Conservation (phyloP, 1,140 invertebrate species). For the Drosophila sulfurigaster region DNA sequence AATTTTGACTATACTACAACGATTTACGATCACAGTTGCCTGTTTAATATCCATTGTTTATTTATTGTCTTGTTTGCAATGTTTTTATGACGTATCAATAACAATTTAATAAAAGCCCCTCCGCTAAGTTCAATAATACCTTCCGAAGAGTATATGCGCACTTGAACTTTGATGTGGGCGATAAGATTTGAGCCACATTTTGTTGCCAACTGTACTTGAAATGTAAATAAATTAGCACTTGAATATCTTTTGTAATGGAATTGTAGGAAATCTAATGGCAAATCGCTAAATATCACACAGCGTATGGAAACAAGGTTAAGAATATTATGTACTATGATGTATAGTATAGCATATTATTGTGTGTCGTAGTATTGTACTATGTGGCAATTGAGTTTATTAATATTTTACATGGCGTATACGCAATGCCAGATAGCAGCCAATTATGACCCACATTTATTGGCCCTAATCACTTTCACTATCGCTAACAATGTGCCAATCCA, state of each 20-base stretch:
- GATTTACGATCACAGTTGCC: conserved; percentile 12
- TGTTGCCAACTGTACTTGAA: conserved; percentile 67
- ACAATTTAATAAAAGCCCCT: conserved; percentile 18
- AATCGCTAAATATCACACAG: conserved; percentile 45
- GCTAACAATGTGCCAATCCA: conserved; percentile 26
- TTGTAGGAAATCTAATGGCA: not conserved
- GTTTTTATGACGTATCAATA: conserved; percentile 25
- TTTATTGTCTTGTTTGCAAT: conserved; percentile 27
- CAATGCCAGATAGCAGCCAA: conserved; percentile 3
- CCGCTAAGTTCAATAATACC: conserved; percentile 17
- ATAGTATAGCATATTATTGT: not conserved
- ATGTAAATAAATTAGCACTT: conserved; percentile 14
- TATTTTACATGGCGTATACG: conserved; percentile 33
- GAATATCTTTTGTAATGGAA: conserved; percentile 4
- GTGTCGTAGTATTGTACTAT: conserved; percentile 19
- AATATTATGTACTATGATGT: not conserved
- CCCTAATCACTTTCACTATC: conserved; percentile 47
- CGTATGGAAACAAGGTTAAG: conserved; percentile 15
- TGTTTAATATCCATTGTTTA: conserved; percentile 41
- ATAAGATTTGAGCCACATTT: conserved; percentile 63
- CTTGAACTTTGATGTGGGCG: conserved; percentile 72
- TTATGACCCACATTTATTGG: conserved; percentile 19
- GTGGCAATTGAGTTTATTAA: conserved; percentile 4
- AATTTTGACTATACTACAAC: conserved; percentile 1
- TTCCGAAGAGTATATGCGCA: conserved; percentile 13